A percentile compares a stretch with the other conserved stretches of the same genome.
These are phyloP conservation scores for Hypotaenidia philippensis DNA, from an alignment of 2,797 vertebrate species.

Conservation along the genomic window DNA sequence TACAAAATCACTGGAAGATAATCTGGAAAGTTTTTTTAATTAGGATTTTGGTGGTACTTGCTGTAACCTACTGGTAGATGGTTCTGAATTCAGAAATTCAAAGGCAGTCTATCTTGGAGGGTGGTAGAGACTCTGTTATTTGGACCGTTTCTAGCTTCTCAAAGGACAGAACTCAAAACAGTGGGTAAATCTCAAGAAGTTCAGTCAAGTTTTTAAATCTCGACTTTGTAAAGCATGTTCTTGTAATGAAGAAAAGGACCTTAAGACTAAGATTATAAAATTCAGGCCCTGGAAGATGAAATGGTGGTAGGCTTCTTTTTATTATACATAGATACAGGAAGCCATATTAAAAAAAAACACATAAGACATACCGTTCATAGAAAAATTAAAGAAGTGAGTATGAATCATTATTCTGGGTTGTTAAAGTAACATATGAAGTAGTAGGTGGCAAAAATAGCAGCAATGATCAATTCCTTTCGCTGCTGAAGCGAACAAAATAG, in stretches of 20 bases:
- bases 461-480: slow-evolving; percentile 59
- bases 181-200: not conserved
- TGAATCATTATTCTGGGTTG: slow-evolving; percentile 45
- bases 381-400: slow-evolving; percentile 42
- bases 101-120: not conserved
- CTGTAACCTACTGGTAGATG: not conserved
- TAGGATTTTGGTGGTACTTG: not conserved
- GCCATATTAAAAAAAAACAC: not conserved
- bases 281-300: not conserved
- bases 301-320: not conserved
- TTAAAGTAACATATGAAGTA: slow-evolving; percentile 29
- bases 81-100: slow-evolving; percentile 9
- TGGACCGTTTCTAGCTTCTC: not conserved
- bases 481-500: slow-evolving; percentile 30
- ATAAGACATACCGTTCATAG: not conserved
- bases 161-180: not conserved
- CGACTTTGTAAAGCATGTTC: not conserved
- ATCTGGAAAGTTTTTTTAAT: not conserved
- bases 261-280: slow-evolving; percentile 18
- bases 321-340: not conserved
- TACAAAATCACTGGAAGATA: not conserved
- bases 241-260: not conserved
- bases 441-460: slow-evolving; percentile 29
- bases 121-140: not conserved
- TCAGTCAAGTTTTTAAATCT: slow-evolving; percentile 12